Percentiles rank a stretch among this genome's conserved stretches.
phyloP scores from a whole-genome alignment of 1,140 invertebrate genomes.

The Lanistes nyassanus region DNA sequence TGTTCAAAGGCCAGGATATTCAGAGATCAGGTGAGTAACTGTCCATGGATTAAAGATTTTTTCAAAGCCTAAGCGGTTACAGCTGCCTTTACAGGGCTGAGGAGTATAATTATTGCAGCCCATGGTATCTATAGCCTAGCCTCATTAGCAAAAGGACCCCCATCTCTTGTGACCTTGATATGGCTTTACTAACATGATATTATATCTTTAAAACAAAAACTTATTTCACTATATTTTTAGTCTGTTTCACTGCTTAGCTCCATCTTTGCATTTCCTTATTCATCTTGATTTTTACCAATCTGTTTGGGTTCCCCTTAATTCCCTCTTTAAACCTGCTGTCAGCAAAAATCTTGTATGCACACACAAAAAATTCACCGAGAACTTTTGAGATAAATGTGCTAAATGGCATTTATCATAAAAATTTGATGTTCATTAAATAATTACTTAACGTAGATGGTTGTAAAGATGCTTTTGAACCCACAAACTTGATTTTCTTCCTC shows the following conservation, averaged over 20 bases:
- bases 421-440: not conserved
- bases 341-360: not conserved
- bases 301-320: constrained; percentile 10
- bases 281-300: not conserved
- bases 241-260: not conserved
- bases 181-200: too few relatives aligned
- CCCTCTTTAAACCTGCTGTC: not conserved
- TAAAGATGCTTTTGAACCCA: not conserved
- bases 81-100: not conserved
- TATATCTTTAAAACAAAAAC: too few relatives aligned
- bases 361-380: not conserved
- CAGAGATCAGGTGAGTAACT: constrained; percentile 25
- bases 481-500: constrained; percentile 12
- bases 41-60: not conserved
- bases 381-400: not conserved
- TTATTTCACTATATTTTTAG: too few relatives aligned
- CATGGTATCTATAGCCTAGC: not conserved
- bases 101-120: not conserved
- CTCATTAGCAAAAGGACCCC: not conserved
- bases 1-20: constrained; percentile 25
- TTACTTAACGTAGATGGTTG: not conserved
- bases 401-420: too few relatives aligned
- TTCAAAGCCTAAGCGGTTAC: not conserved
- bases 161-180: too few relatives aligned
- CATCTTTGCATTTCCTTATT: not conserved